These are phyloP conservation scores for Leistus spinibarbis DNA, from an alignment of 2,888 invertebrate genomes.

Conservation along the genomic window DNA sequence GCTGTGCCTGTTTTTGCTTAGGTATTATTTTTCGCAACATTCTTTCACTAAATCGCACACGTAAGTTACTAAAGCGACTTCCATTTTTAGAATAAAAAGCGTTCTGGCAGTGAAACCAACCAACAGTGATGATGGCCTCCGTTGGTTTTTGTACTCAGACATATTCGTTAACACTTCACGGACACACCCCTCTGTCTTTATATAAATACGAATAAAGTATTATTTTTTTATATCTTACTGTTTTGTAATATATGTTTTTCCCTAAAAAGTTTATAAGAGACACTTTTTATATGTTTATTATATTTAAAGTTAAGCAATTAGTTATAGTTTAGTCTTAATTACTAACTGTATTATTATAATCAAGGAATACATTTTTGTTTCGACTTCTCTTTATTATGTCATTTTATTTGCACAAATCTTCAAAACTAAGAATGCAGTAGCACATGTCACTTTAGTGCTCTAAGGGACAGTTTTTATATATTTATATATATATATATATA, in stretches of 20 bases:
- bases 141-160: background rate
- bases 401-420: background rate
- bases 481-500: too few species aligned
- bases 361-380: background rate
- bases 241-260: background rate
- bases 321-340: background rate
- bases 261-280: background rate
- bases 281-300: background rate
- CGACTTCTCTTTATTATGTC: background rate
- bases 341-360: background rate
- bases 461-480: too few species aligned
- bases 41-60: background rate
- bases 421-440: too few species aligned
- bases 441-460: too few species aligned
- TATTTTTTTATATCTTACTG: background rate
- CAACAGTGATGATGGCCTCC: background rate
- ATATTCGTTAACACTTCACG: too few species aligned
- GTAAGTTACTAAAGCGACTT: background rate
- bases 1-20: background rate
- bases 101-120: slow-evolving; percentile 19
- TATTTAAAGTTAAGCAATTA: background rate
- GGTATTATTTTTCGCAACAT: too few species aligned
- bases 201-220: background rate
- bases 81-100: slow-evolving; percentile 24
- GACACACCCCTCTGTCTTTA: background rate